Base-by-base conservation (phyloP, 2,888 invertebrate genomes). In the Graphium colonna region DNA sequence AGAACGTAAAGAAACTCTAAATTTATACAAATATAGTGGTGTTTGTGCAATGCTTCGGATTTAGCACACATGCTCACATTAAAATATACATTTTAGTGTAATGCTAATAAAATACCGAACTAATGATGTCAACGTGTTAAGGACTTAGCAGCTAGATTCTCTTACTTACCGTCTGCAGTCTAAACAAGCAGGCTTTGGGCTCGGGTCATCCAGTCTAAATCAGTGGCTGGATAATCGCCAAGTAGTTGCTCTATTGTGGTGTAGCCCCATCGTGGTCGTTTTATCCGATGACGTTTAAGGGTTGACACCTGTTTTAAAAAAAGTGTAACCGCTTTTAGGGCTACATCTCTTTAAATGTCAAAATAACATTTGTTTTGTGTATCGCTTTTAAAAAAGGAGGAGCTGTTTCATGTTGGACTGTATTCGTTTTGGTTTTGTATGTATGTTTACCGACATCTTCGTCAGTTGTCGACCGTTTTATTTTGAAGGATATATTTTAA, bases 191-290 rank as follows among this genome's bases (percentile, higher is more conserved):
- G 59, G 44, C 49, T 50, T 50, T 49, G 49, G 31, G 15, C 38
- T 18, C 38, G 67, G 69, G 69, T 71, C 65, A 69, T 61, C 64
- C 74, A 73, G 69, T 79, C 84, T 85, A 85, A 83, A 75, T 86
- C 76, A 71, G 80, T 70, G 79, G 63, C 84, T 87, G 87, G 87
- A 86, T 77, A 64, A 65, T 60, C 73, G 85, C 87, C 87, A 87
- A 84, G 71, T 77, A 76, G 80, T 83, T 76, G 81, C 81, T 81
- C 85, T 84, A 84, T 87, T 85, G 85, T 86, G 69, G 80, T 69
- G 67, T 64, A 52, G 61, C 56, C 67, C 65, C 67, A 73, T 71
- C 71, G 68, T 75, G 70, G 71, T 77, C 70, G 75, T 80, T 78
- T 82, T 79, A 69, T 77, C 74, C 70, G 75, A 76, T 79, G 73